Base-by-base conservation (phyloP, 2,113 vertebrate genomes). In the Xenus cinereus region DNA sequence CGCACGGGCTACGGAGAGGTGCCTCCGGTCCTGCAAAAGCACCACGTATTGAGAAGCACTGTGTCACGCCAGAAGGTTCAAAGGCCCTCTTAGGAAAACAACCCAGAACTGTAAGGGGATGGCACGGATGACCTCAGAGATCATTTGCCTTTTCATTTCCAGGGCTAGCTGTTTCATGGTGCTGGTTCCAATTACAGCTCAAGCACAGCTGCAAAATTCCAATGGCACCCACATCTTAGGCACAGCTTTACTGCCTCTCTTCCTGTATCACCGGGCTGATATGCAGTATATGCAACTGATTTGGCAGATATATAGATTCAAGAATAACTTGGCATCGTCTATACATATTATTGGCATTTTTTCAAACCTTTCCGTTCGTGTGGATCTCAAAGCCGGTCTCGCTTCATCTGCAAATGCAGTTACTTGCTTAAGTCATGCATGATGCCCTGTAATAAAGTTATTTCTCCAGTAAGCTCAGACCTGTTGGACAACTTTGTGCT, bases 191-290 rank as follows among this genome's bases (percentile, higher is more conserved):
- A 94, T 95, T 95, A 95, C 8, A 85, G 87, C 77, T 84, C 18
- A 33, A 96, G 71, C 69, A 91, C 91, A 96, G 94, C 91, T 97
- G 91, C 72, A 92, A 83, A 96, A 97, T 96, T 97, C 92, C 95
- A 91, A 69, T 39, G 59, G 77, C 89, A 79, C 81, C 89, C 97
- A 95, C 95, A 95, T 95, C 87, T 92, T 96, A 92, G 48, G 66
- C 86, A 35, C 77, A 72, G 89, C 84, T 87, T 95, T 95, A 76
- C 77, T 79, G 89, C 78, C 71, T 91, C 67, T 69, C 80, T 94
- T 95, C 91, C 91, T 57, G 45, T 89, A 92, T 92, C 92, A 91
- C 89, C 3, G 4, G 78, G 59, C 86, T 87, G 84, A 92, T 94
- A 94, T 3, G 2, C 77, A 51, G 50, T 92, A 33, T 91, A 57